Evolutionary conservation across 2,888 invertebrate genomes (phyloP).

Genomic region (Nephrotoma guestfalica): DNA sequence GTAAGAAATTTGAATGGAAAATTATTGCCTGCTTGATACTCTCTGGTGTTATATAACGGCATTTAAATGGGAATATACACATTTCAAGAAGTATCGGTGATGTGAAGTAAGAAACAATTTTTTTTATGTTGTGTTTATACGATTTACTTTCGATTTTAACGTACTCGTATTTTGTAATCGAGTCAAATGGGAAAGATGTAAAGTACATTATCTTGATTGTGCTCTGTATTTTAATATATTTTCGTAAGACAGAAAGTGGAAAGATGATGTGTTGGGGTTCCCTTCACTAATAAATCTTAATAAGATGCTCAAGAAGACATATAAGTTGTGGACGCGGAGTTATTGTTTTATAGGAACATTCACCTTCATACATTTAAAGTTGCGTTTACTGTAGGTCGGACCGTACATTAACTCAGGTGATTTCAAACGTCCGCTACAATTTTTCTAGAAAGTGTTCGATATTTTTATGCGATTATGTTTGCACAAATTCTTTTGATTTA

Average conservation of each 20-base stretch:
- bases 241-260: neutral
- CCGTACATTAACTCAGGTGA: no score
- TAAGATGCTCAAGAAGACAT: neutral
- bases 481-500: no score
- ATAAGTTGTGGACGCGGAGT: no score
- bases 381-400: no score
- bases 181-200: neutral
- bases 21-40: neutral
- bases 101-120: neutral
- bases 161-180: neutral
- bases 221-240: neutral
- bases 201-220: neutral
- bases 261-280: neutral
- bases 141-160: neutral
- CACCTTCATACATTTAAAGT: no score
- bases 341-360: no score
- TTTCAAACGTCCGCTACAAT: no score
- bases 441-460: no score
- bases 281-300: neutral
- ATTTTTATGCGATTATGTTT: no score
- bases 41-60: neutral
- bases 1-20: neutral
- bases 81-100: neutral
- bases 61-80: neutral
- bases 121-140: neutral